Conservation (phyloP, 2,888 invertebrate genomes). For the Andrena praecox region DNA sequence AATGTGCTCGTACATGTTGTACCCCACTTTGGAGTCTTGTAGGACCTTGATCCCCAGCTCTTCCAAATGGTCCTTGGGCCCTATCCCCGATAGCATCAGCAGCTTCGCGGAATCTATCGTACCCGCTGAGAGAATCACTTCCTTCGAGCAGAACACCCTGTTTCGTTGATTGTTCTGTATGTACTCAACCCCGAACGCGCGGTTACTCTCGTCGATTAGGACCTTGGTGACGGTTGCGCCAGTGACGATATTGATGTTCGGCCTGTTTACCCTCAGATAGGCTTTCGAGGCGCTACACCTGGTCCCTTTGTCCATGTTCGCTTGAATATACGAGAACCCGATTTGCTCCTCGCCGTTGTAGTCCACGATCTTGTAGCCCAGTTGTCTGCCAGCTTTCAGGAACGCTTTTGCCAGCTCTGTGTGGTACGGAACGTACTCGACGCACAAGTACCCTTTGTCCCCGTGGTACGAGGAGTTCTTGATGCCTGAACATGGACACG, state of each 20-base stretch:
- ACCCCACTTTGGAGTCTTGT: slow-evolving; percentile 88
- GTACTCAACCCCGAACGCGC: slow-evolving; percentile 81
- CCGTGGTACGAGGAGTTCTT: slow-evolving; percentile 85
- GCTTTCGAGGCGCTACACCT: slow-evolving; percentile 86
- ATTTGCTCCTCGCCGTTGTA: slow-evolving; percentile 85
- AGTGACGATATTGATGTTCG: slow-evolving; percentile 80
- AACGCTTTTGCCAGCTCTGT: slow-evolving; percentile 81
- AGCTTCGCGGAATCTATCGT: slow-evolving; percentile 93
- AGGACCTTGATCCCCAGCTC: slow-evolving; percentile 87
- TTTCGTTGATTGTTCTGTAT: slow-evolving; percentile 87
- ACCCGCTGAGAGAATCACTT: slow-evolving; percentile 89
- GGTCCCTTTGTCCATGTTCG: slow-evolving; percentile 85
- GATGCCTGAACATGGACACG: slow-evolving; percentile 82
- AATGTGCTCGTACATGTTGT: slow-evolving; percentile 89
- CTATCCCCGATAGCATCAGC: slow-evolving; percentile 89
- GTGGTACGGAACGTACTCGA: slow-evolving; percentile 83
- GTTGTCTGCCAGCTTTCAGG: slow-evolving; percentile 80
- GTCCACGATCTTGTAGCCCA: slow-evolving; percentile 83
- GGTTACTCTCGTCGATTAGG: slow-evolving; percentile 76
- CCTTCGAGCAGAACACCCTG: slow-evolving; percentile 86
- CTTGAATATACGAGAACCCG: slow-evolving; percentile 86
- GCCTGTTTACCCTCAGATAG: slow-evolving; percentile 85
- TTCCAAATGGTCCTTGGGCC: slow-evolving; percentile 87
- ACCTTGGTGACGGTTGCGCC: slow-evolving; percentile 78
- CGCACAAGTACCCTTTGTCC: slow-evolving; percentile 81